These are phyloP conservation scores for Miniopterus natalensis DNA, from an alignment of 2,113 vertebrate species.

Conservation along the genomic window DNA sequence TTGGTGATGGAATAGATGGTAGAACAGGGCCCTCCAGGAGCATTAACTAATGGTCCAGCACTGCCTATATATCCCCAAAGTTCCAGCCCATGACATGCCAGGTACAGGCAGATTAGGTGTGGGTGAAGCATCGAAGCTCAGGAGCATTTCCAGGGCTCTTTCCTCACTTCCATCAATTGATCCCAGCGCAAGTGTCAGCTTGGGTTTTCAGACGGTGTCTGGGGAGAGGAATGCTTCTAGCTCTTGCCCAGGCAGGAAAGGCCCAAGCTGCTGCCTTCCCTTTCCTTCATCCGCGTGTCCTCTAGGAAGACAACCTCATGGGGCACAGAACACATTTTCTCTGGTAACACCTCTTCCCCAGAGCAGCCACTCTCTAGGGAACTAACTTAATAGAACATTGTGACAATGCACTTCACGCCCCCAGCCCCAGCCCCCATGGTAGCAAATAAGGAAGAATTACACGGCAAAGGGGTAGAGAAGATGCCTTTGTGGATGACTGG, in stretches of 20 bases:
- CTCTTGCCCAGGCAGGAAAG: not conserved
- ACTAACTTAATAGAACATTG: slow-evolving; percentile 17
- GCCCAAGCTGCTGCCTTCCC: not conserved
- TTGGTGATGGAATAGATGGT: not conserved
- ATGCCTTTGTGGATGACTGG: not conserved
- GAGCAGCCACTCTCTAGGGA: not conserved
- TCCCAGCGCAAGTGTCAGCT: slow-evolving; percentile 59
- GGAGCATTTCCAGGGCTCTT: not conserved
- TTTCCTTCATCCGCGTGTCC: slow-evolving; percentile 12
- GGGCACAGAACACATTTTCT: slow-evolving; percentile 34
- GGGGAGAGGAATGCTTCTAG: slow-evolving; percentile 23
- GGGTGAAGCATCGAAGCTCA: not conserved
- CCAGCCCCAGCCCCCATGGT: not conserved
- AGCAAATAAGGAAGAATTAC: not conserved
- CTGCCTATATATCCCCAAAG: not conserved
- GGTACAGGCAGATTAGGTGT: not conserved
- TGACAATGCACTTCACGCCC: not conserved
- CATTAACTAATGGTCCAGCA: not conserved
- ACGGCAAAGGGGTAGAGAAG: not conserved
- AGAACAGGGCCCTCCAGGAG: not conserved
- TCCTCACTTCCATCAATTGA: not conserved
- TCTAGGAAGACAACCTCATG: not conserved
- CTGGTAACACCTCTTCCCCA: not conserved
- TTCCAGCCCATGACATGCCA: not conserved
- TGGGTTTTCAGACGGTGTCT: slow-evolving; percentile 48